Conservation (phyloP, 2,888 invertebrate species). For the Diloba caeruleocephala region DNA sequence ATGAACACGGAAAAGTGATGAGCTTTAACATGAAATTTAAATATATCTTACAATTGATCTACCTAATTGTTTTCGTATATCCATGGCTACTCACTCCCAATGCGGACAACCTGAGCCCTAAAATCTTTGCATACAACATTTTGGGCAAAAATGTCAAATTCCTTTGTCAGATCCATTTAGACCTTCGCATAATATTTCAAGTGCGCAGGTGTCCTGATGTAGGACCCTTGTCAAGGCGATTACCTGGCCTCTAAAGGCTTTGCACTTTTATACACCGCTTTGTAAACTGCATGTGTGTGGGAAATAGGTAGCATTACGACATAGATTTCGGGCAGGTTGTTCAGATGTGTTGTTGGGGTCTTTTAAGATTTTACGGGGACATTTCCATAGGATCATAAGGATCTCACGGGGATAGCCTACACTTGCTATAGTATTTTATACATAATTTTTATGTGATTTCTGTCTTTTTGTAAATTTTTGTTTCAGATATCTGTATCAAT, state of each 20-base stretch:
- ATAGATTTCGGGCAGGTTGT: slow-evolving; percentile 27
- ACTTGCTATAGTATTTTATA: too few species aligned
- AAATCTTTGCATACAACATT: slow-evolving; percentile 13
- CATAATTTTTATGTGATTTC: too few species aligned
- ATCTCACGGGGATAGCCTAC: background rate
- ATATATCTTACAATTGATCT: too few species aligned
- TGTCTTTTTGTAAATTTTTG: too few species aligned
- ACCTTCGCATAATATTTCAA: slow-evolving; percentile 65
- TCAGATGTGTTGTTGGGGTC: background rate
- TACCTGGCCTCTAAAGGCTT: slow-evolving; percentile 63
- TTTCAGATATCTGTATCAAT: too few species aligned
- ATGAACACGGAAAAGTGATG: too few species aligned
- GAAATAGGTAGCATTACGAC: slow-evolving; percentile 17
- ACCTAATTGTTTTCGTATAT: too few species aligned
- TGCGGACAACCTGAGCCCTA: background rate
- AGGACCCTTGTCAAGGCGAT: slow-evolving; percentile 73
- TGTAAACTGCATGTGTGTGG: slow-evolving; percentile 27
- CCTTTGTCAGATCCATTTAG: slow-evolving; percentile 39
- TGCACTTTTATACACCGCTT: slow-evolving; percentile 59
- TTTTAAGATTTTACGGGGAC: slow-evolving; percentile 4
- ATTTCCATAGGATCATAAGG: slow-evolving; percentile 14
- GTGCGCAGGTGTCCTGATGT: slow-evolving; percentile 65
- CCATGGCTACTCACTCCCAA: too few species aligned
- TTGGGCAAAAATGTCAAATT: slow-evolving; percentile 26
- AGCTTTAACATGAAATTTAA: too few species aligned